These are phyloP conservation scores for Pseudomyrmex concolor DNA, from an alignment of 1,140 invertebrate species.

Conservation along the genomic window DNA sequence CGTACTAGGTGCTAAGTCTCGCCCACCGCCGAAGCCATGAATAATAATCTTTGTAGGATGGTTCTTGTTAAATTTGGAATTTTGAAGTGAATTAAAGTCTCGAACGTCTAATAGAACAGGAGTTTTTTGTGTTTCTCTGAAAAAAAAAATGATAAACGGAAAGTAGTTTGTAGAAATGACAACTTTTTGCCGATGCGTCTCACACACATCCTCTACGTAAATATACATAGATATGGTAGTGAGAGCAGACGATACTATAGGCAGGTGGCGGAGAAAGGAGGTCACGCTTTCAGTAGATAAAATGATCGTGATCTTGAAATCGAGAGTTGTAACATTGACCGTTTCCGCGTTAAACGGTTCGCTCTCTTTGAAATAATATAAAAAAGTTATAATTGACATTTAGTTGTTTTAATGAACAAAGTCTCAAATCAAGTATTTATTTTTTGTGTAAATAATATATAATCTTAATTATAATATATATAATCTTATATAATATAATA, in stretches of 20 bases:
- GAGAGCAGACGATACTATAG: slow-evolving; percentile 60
- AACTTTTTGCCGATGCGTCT: neutral
- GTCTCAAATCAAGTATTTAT: too few relatives aligned
- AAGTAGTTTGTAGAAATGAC: neutral
- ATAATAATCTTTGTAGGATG: slow-evolving; percentile 93
- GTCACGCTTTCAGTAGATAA: slow-evolving; percentile 82
- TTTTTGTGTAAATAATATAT: neutral
- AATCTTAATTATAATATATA: too few relatives aligned
- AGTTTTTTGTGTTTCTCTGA: slow-evolving; percentile 90
- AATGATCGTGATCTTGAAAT: slow-evolving; percentile 85
- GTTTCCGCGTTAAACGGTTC: neutral
- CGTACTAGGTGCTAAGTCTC: slow-evolving; percentile 91
- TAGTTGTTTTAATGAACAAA: too few relatives aligned
- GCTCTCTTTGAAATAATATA: neutral
- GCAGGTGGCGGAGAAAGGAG: slow-evolving; percentile 79
- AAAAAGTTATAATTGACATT: neutral
- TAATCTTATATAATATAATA: too few relatives aligned
- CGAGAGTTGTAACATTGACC: slow-evolving; percentile 68
- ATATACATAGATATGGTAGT: slow-evolving; percentile 50
- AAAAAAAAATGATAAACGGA: slow-evolving; percentile 62
- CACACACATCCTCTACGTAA: slow-evolving; percentile 23
- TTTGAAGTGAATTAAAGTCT: slow-evolving; percentile 88
- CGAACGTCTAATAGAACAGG: slow-evolving; percentile 90
- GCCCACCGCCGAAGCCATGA: slow-evolving; percentile 92
- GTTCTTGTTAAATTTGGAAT: slow-evolving; percentile 89